Evolutionary conservation across 1,140 invertebrate species (phyloP).

Genomic region (Solenopsis fugax): DNA sequence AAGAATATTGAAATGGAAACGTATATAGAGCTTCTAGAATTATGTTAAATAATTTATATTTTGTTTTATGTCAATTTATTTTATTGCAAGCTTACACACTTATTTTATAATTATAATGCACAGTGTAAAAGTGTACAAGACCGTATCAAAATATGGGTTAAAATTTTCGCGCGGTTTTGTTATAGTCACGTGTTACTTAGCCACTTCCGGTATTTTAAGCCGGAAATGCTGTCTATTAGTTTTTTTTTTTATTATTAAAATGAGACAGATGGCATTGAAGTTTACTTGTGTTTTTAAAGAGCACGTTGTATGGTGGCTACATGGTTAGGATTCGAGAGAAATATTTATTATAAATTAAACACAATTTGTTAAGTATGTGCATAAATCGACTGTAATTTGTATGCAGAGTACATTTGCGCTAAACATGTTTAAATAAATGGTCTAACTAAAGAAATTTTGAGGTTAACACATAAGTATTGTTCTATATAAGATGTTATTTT

Average conservation of each 20-base stretch:
- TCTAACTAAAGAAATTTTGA: not conserved
- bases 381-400: not conserved
- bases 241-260: not conserved
- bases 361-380: not conserved
- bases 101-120: not conserved
- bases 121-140: not conserved
- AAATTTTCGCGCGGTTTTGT: not conserved
- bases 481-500: not conserved
- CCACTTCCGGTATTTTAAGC: not conserved
- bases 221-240: not conserved
- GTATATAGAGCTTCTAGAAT: not conserved
- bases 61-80: not conserved
- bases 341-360: not conserved
- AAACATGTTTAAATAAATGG: not conserved
- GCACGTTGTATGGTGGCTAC: not conserved
- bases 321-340: not conserved
- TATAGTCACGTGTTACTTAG: too few species aligned
- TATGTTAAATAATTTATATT: not conserved
- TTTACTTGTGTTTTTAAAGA: not conserved
- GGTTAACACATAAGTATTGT: not conserved
- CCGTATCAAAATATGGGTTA: not conserved
- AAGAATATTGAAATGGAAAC: not conserved
- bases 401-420: not conserved
- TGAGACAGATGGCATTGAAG: not conserved
- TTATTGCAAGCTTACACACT: not conserved